Conservation (phyloP, 2,113 vertebrate species). For the Puffinus mauretanicus region DNA sequence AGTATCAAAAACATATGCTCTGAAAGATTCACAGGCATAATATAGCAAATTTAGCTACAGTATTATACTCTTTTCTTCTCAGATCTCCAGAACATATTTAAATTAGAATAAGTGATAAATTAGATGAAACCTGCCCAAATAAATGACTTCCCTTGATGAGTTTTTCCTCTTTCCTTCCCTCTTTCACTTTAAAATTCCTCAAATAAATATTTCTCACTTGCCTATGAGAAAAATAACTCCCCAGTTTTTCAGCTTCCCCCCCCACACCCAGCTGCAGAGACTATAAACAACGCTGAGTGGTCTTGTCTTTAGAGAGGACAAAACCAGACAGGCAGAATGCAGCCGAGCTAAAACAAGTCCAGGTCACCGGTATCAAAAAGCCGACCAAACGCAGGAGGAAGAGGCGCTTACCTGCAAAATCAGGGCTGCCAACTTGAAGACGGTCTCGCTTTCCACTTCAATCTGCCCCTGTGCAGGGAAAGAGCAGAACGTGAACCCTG, state of each 20-base stretch:
- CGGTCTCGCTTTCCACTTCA: conserved; percentile 87
- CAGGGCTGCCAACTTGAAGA: conserved; percentile 92
- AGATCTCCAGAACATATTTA: neutral
- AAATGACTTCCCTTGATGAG: neutral
- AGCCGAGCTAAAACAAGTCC: neutral
- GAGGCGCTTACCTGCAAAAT: conserved; percentile 87
- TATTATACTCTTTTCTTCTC: neutral
- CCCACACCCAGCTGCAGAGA: neutral
- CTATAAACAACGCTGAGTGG: fast-evolving
- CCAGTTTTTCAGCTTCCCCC: neutral
- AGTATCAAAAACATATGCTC: neutral
- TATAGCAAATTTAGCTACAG: neutral
- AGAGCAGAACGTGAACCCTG: neutral
- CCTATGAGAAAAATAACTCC: neutral
- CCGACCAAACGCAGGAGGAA: neutral
- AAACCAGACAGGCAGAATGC: neutral
- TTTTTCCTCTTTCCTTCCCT: neutral
- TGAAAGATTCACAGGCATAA: neutral
- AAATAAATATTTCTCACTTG: neutral
- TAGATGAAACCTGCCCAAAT: neutral
- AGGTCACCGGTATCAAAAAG: fast-evolving
- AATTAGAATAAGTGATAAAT: neutral
- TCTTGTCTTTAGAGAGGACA: fast-evolving
- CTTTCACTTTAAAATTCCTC: neutral
- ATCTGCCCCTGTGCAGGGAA: conserved; percentile 81